Percentiles rank a stretch among this genome's conserved stretches.
phyloP scores from a whole-genome alignment of 2,888 invertebrate genomes.

The Netelia inedita region DNA sequence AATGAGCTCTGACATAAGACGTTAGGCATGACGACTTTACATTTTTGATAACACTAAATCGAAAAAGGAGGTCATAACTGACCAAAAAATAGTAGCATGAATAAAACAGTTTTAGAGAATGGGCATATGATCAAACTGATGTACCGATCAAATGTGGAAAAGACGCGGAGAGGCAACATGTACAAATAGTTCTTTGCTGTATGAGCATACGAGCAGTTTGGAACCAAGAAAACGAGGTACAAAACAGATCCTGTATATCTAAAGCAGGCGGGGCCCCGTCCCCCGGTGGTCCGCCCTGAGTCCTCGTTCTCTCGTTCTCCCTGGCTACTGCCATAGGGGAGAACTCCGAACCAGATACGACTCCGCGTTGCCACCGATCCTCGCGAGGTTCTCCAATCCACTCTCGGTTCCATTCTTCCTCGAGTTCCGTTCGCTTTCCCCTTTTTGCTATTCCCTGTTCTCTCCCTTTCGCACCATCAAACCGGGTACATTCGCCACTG shows the following conservation, averaged over 20 bases:
- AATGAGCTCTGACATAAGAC: too few relatives aligned
- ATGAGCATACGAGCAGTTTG: constrained; percentile 2
- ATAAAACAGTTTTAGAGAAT: too few relatives aligned
- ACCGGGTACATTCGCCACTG: constrained; percentile 44
- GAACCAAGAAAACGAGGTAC: constrained; percentile 14
- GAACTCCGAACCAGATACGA: constrained; percentile 38
- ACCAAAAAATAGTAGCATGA: too few relatives aligned
- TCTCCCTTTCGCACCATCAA: constrained; percentile 54
- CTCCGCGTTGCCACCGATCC: constrained; percentile 59
- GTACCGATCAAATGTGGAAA: neutral
- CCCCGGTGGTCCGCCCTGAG: constrained; percentile 81
- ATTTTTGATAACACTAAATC: too few relatives aligned
- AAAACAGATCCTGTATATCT: constrained; percentile 54
- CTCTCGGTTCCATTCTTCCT: constrained; percentile 37
- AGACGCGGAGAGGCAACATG: neutral
- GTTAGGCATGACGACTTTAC: too few relatives aligned
- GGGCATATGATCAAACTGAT: too few relatives aligned
- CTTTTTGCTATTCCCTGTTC: constrained; percentile 62
- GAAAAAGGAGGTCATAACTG: too few relatives aligned
- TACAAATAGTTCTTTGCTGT: neutral
- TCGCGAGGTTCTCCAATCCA: constrained; percentile 55
- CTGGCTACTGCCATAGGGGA: constrained; percentile 57
- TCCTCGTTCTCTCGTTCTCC: constrained; percentile 58
- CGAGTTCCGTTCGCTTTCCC: constrained; percentile 66
- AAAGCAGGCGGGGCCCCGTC: constrained; percentile 81